A percentile compares a stretch with the other conserved stretches of the same genome.
These are phyloP conservation scores for Amphipoea oculea DNA, from an alignment of 2,888 invertebrate species.

Conservation along the genomic window DNA sequence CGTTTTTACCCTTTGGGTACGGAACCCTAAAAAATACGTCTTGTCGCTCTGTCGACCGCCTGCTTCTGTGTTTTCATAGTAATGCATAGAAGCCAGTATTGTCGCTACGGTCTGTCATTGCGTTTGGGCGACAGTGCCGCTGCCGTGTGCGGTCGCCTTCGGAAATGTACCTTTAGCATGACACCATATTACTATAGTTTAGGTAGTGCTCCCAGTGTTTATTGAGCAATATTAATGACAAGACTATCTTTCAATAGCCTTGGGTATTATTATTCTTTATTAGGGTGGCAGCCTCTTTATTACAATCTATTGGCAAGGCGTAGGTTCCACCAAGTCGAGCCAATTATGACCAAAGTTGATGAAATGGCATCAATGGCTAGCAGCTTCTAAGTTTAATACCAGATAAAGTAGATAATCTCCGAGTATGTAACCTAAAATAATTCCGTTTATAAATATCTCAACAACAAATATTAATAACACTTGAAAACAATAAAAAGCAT, in stretches of 20 bases:
- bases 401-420: neutral
- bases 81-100: neutral
- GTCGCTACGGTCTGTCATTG: neutral
- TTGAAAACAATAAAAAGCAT: constrained; percentile 25
- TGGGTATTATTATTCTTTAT: neutral
- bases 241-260: constrained; percentile 11
- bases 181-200: neutral
- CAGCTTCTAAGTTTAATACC: neutral
- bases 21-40: no score
- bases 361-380: neutral
- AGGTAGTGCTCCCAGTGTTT: constrained; percentile 6
- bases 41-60: no score
- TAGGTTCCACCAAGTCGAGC: neutral
- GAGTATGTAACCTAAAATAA: constrained; percentile 13
- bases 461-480: constrained; percentile 28
- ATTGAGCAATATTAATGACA: constrained; percentile 21
- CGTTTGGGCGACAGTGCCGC: neutral
- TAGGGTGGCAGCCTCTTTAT: constrained; percentile 6
- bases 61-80: neutral
- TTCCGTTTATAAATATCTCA: constrained; percentile 22
- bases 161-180: neutral
- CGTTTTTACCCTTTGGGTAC: no score
- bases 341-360: neutral
- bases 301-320: constrained; percentile 12
- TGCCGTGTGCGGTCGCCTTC: neutral